Conservation (phyloP, 2,797 vertebrate species). For the Acanthurus leucopareius region DNA sequence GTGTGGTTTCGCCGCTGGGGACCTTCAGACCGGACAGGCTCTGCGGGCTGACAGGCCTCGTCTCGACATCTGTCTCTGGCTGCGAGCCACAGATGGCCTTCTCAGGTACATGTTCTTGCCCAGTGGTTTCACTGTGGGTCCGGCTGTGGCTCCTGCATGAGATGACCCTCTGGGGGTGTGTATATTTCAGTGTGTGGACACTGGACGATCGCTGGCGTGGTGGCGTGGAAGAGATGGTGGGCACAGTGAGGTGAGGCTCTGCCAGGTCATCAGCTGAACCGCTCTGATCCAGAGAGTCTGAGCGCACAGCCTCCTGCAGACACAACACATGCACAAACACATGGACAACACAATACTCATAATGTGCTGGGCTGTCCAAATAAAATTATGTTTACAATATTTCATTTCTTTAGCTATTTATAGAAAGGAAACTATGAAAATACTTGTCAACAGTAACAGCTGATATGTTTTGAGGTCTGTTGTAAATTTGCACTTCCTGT, state of each 20-base stretch:
- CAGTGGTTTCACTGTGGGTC: conserved; percentile 64
- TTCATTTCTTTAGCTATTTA: not conserved
- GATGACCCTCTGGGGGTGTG: conserved; percentile 78
- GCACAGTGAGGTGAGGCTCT: conserved; percentile 69
- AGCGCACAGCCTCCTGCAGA: conserved; percentile 75
- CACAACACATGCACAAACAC: conserved; percentile 21
- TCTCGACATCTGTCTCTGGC: conserved; percentile 48
- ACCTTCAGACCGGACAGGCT: conserved; percentile 52
- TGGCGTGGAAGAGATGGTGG: conserved; percentile 64
- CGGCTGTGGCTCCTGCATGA: conserved; percentile 70
- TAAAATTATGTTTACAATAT: not conserved
- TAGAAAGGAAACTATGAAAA: not conserved
- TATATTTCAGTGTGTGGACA: conserved; percentile 75
- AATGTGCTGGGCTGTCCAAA: not conserved
- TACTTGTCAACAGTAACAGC: too few relatives aligned
- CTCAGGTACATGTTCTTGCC: conserved; percentile 57
- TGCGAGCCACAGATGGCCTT: conserved; percentile 40
- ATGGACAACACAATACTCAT: conserved; percentile 17
- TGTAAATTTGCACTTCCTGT: not conserved
- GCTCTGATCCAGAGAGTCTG: conserved; percentile 79
- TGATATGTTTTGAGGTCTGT: too few relatives aligned
- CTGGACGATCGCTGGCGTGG: conserved; percentile 78
- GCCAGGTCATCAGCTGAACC: conserved; percentile 70
- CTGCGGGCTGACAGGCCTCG: conserved; percentile 39
- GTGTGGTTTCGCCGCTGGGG: conserved; percentile 35